These are phyloP conservation scores for Rhagonycha fulva DNA, from an alignment of 2,888 invertebrate genomes.

Conservation along the genomic window DNA sequence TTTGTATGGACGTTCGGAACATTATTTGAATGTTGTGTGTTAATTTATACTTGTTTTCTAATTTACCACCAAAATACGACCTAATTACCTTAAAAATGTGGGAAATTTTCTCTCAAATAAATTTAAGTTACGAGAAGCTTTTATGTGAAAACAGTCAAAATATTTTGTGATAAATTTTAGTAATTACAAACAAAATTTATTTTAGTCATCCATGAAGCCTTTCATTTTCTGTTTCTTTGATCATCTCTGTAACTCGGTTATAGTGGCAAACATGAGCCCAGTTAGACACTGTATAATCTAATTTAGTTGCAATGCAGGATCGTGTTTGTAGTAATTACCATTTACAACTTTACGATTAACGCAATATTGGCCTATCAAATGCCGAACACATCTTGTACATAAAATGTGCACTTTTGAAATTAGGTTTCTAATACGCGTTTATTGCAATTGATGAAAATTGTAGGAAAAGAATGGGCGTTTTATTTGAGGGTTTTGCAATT, in stretches of 20 bases:
- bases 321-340: constrained; percentile 6
- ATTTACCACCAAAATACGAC: not conserved
- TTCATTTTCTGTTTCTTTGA: not conserved
- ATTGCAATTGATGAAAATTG: not conserved
- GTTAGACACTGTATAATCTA: constrained; percentile 5
- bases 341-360: not conserved
- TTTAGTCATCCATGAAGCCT: not conserved
- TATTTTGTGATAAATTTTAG: not conserved
- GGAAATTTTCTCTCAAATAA: not conserved
- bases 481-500: not conserved
- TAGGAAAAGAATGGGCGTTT: not conserved
- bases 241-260: not conserved
- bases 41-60: not conserved
- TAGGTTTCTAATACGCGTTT: not conserved
- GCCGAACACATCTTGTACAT: not conserved
- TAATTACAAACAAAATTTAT: not conserved
- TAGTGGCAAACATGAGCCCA: not conserved
- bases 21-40: not conserved
- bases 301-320: not conserved
- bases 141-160: not conserved
- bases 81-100: not conserved
- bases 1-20: not conserved
- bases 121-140: not conserved
- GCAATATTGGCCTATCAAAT: not conserved
- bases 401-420: not conserved